Percentiles rank a stretch among this genome's conserved stretches.
Conservation (phyloP, 2,888 invertebrate species). For the Drosophila diplacantha region DNA sequence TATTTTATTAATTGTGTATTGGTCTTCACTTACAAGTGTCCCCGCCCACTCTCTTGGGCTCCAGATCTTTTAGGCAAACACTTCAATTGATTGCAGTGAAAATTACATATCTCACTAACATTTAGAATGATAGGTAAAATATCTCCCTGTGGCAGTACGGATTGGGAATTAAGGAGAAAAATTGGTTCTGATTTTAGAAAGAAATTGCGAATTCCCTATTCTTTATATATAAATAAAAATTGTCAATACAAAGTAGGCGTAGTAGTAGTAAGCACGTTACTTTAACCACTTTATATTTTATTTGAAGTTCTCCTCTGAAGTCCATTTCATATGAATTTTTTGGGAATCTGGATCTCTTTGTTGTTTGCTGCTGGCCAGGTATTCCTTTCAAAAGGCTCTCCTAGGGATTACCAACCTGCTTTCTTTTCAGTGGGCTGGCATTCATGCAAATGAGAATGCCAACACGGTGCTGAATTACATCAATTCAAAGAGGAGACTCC, state of each 20-base stretch:
- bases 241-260: background rate
- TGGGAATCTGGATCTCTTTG: background rate
- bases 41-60: slow-evolving; percentile 2
- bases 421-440: no score
- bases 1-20: slow-evolving; percentile 40
- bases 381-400: background rate
- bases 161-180: background rate
- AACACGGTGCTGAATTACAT: no score
- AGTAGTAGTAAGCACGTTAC: background rate
- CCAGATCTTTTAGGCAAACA: slow-evolving; percentile 30
- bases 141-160: background rate
- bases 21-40: slow-evolving; percentile 23
- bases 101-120: slow-evolving; percentile 13
- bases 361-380: slow-evolving; percentile 1
- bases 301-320: background rate
- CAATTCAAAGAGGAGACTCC: no score
- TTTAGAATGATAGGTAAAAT: slow-evolving; percentile 1
- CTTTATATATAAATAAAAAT: background rate
- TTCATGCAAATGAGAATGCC: no score
- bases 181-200: background rate
- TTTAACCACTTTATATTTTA: background rate
- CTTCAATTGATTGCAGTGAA: slow-evolving; percentile 25
- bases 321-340: background rate
- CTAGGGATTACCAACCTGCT: no score
- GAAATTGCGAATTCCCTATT: no score